Evolutionary conservation across 2,113 vertebrate genomes (phyloP).

Genomic region (Tragelaphus strepsiceros): DNA sequence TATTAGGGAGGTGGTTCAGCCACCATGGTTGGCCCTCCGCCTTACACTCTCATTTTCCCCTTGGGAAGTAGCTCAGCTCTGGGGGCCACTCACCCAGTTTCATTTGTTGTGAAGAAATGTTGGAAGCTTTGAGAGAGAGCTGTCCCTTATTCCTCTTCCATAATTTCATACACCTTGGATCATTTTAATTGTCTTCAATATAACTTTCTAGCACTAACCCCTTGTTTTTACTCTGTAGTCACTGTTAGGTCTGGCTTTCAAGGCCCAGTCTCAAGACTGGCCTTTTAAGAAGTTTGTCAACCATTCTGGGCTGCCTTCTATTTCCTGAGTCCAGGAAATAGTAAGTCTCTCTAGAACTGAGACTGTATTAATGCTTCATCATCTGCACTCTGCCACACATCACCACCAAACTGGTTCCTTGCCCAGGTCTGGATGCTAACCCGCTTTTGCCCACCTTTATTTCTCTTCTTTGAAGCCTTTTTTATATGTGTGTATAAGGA

Average conservation of each 20-base stretch:
- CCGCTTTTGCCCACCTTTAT: neutral
- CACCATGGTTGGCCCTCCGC: neutral
- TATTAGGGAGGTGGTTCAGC: neutral
- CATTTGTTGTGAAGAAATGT: slow-evolving; percentile 18
- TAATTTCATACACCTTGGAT: neutral
- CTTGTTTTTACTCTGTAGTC: neutral
- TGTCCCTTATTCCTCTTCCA: neutral
- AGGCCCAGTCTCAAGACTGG: neutral
- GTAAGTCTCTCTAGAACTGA: neutral
- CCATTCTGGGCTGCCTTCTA: neutral
- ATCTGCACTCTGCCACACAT: neutral
- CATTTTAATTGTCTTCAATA: neutral
- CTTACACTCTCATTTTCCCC: neutral
- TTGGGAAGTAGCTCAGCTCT: neutral
- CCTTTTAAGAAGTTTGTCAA: neutral
- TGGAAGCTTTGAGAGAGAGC: neutral
- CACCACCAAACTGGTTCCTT: neutral
- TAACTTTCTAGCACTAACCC: neutral
- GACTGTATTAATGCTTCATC: neutral
- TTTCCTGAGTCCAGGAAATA: neutral
- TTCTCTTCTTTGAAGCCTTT: neutral
- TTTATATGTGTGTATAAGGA: neutral
- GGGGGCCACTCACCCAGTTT: neutral
- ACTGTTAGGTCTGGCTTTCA: neutral
- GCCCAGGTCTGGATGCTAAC: neutral